These are phyloP conservation scores for Heteromormyrus szaboi DNA, from an alignment of 2,797 vertebrate species.

Conservation along the genomic window DNA sequence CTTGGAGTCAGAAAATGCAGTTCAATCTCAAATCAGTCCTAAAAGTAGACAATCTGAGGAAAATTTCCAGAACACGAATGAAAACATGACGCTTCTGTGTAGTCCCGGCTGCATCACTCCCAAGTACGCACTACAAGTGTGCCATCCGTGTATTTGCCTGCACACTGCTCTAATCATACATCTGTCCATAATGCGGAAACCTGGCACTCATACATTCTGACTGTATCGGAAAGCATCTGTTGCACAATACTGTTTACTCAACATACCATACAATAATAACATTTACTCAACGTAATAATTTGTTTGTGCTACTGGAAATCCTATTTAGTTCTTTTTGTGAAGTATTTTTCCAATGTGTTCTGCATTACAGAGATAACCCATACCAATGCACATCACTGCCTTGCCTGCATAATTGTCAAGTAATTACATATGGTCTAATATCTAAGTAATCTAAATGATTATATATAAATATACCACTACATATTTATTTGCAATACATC, in stretches of 20 bases:
- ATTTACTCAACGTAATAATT: background rate
- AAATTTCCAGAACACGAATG: background rate
- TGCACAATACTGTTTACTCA: background rate
- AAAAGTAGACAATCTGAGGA: background rate
- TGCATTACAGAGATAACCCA: background rate
- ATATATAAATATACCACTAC: background rate
- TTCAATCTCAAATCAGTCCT: background rate
- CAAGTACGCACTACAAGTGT: background rate
- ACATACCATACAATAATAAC: background rate
- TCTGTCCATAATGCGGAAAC: background rate
- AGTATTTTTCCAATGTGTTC: background rate
- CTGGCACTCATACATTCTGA: background rate
- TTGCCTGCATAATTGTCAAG: background rate
- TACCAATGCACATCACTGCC: background rate
- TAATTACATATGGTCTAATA: background rate
- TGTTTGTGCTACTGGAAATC: background rate
- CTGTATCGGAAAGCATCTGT: background rate
- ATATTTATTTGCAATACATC: background rate
- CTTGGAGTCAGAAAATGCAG: background rate
- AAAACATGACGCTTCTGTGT: background rate
- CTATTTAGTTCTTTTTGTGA: background rate
- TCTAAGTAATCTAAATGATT: background rate
- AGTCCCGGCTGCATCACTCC: background rate
- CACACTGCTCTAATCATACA: background rate
- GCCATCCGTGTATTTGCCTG: background rate